Evolutionary conservation across 2,797 vertebrate genomes (phyloP).

Genomic region (Leptodactylus fallax): DNA sequence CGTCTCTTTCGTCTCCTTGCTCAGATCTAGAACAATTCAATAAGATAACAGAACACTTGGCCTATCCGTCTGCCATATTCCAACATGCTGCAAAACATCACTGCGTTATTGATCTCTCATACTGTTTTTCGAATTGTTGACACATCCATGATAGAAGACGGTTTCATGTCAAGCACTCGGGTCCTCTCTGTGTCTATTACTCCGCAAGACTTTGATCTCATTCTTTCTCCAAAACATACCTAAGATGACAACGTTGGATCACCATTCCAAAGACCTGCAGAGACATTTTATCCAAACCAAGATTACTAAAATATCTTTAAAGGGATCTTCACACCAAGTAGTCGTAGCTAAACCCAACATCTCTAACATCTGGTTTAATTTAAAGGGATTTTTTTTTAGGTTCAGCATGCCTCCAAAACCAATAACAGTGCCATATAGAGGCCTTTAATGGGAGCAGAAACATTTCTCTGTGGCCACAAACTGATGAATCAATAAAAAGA

Average conservation of each 20-base stretch:
- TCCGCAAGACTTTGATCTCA: neutral
- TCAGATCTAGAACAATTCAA: slow-evolving; percentile 29
- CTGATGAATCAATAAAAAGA: too few relatives aligned
- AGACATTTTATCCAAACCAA: neutral
- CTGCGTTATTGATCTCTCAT: neutral
- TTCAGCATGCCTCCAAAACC: too few relatives aligned
- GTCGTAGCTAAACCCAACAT: too few relatives aligned
- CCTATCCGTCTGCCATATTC: neutral
- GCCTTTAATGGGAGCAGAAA: too few relatives aligned
- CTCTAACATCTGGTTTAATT: too few relatives aligned
- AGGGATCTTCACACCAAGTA: too few relatives aligned
- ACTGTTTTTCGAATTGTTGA: neutral
- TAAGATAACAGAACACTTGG: neutral
- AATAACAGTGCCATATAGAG: too few relatives aligned
- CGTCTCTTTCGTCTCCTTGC: slow-evolving; percentile 1
- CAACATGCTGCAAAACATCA: neutral
- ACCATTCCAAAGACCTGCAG: neutral
- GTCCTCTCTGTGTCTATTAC: neutral
- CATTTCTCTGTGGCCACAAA: too few relatives aligned
- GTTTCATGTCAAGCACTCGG: slow-evolving; percentile 1
- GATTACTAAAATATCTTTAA: neutral
- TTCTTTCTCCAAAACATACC: neutral
- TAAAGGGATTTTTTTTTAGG: too few relatives aligned
- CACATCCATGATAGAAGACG: neutral
- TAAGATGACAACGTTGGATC: neutral